These are phyloP conservation scores for Mus spretus DNA, from an alignment of 2,797 vertebrate species.

Conservation along the genomic window DNA sequence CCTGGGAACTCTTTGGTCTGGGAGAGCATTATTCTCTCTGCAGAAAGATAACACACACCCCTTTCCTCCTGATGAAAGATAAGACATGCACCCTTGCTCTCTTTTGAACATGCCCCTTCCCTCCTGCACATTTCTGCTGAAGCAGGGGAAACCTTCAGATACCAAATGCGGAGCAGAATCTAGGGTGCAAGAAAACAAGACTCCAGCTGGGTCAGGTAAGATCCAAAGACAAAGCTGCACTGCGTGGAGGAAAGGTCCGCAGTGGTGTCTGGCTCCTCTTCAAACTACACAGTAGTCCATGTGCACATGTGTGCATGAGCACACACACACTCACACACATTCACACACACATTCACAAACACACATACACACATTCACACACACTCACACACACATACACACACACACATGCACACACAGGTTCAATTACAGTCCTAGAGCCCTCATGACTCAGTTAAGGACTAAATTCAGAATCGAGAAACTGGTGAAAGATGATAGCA, in stretches of 20 bases:
- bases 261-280: neutral
- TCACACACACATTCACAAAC: no score
- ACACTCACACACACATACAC: no score
- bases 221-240: slow-evolving; percentile 29
- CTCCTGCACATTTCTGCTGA: neutral
- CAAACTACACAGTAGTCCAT: neutral
- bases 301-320: no score
- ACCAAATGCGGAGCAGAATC: no score
- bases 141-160: neutral
- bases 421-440: neutral
- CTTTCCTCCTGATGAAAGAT: neutral
- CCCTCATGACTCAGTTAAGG: neutral
- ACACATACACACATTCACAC: neutral
- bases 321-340: neutral
- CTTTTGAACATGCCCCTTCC: neutral
- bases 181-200: neutral
- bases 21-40: neutral
- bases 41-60: neutral
- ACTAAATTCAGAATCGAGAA: slow-evolving; percentile 8
- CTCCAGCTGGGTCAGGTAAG: neutral
- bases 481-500: neutral
- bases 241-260: neutral
- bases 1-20: neutral
- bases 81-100: neutral
- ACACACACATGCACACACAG: neutral